These are phyloP conservation scores for Vireo griseus DNA, from an alignment of 2,797 vertebrate genomes.

Conservation along the genomic window DNA sequence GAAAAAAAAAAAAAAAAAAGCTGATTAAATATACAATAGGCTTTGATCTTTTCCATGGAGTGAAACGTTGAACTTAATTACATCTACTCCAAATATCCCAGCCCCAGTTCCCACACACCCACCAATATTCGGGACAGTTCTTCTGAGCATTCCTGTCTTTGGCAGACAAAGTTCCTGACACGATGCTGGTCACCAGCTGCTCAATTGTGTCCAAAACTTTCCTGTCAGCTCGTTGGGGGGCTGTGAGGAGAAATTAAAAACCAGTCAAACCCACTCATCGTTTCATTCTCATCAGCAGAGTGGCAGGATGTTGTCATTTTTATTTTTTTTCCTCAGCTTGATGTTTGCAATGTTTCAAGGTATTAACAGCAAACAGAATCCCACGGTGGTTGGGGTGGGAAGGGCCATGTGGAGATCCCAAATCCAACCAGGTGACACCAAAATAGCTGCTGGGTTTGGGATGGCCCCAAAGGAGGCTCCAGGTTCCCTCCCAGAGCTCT, in stretches of 20 bases:
- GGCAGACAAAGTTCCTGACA: constrained; percentile 63
- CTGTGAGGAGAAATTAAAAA: constrained; percentile 1
- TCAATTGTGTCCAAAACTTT: constrained; percentile 69
- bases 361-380: neutral
- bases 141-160: constrained; percentile 56
- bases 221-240: constrained; percentile 64
- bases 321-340: neutral
- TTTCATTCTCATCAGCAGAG: neutral
- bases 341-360: neutral
- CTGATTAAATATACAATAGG: neutral
- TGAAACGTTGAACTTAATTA: neutral
- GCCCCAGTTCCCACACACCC: constrained; percentile 11
- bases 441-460: neutral
- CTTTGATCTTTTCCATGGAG: neutral
- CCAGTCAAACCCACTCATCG: neutral
- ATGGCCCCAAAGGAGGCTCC: neutral
- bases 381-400: too few relatives aligned
- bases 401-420: neutral
- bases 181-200: constrained; percentile 58
- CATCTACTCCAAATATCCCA: neutral
- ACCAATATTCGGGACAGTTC: constrained; percentile 73
- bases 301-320: neutral
- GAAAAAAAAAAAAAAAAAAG: neutral
- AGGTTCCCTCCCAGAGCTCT: neutral
- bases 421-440: neutral